phyloP scores from a whole-genome alignment of 2,797 vertebrate species.

The Diceros bicornis region DNA sequence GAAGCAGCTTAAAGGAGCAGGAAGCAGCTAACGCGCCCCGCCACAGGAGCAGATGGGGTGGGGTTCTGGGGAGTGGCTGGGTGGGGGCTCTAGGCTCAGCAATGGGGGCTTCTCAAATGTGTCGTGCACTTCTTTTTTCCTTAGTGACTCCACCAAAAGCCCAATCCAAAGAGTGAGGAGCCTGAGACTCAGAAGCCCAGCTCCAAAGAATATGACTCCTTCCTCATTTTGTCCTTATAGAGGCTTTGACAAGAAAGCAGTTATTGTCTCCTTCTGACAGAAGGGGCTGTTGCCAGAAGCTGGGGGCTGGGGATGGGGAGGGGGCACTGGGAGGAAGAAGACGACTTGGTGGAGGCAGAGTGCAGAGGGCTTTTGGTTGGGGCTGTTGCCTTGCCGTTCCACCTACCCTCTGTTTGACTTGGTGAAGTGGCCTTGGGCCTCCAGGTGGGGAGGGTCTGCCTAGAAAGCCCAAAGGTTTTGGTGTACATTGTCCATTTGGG shows the following conservation, averaged over 20 bases:
- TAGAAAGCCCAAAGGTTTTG: constrained; percentile 9
- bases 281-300: background rate
- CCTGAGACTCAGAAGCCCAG: background rate
- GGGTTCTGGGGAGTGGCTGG: background rate
- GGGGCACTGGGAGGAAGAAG: background rate
- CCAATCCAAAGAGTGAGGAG: background rate
- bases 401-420: background rate
- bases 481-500: background rate
- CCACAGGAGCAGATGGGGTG: background rate
- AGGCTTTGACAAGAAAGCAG: background rate
- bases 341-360: background rate
- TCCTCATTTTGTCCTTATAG: background rate
- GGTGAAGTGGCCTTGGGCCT: background rate
- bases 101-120: background rate
- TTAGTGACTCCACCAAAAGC: background rate
- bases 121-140: background rate
- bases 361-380: background rate
- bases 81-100: background rate
- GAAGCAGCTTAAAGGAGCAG: constrained; percentile 51
- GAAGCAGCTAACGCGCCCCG: constrained; percentile 2
- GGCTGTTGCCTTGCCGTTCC: background rate
- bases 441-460: background rate
- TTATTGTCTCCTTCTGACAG: background rate
- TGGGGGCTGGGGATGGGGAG: background rate
- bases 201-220: background rate